These are phyloP conservation scores for Frankliniella fusca DNA, from an alignment of 2,888 invertebrate species.

Conservation along the genomic window DNA sequence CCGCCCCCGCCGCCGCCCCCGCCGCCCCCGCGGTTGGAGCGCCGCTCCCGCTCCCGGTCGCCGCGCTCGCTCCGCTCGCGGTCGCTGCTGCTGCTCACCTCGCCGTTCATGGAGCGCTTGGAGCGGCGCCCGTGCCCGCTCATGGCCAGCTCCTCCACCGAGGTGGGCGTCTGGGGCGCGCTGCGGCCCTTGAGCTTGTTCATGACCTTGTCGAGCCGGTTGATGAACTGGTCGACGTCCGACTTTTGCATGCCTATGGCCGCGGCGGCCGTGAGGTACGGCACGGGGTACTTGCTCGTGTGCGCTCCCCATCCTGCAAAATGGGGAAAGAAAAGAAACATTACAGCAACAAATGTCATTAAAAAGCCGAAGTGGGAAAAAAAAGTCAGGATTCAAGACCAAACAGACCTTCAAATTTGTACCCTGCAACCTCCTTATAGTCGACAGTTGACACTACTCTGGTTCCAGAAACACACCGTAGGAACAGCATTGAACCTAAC, in stretches of 20 bases:
- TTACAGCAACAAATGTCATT: not conserved
- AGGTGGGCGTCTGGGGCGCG: conserved; percentile 44
- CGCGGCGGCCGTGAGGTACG: conserved; percentile 72
- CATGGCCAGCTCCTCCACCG: conserved; percentile 44
- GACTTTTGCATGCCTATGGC: conserved; percentile 61
- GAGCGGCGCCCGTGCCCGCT: conserved; percentile 42
- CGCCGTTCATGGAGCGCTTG: conserved; percentile 35
- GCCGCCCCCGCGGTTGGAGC: not conserved
- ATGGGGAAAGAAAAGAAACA: not conserved
- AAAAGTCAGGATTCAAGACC: not conserved
- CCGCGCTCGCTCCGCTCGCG: conserved; percentile 26
- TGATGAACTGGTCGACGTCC: conserved; percentile 66
- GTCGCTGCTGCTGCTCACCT: conserved; percentile 36
- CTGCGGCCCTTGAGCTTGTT: conserved; percentile 46
- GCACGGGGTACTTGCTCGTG: conserved; percentile 53
- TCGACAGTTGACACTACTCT: conserved; percentile 58
- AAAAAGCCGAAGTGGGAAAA: not conserved
- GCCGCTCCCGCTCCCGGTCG: not conserved
- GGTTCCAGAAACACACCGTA: conserved; percentile 67
- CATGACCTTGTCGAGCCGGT: conserved; percentile 57
- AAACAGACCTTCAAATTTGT: conserved; percentile 55
- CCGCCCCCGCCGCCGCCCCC: not conserved
- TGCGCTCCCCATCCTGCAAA: conserved; percentile 67
- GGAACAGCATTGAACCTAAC: conserved; percentile 69
- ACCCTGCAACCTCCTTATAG: conserved; percentile 53